Evolutionary conservation across 2,888 invertebrate genomes (phyloP).

Genomic region (Drosophila mettleri): DNA sequence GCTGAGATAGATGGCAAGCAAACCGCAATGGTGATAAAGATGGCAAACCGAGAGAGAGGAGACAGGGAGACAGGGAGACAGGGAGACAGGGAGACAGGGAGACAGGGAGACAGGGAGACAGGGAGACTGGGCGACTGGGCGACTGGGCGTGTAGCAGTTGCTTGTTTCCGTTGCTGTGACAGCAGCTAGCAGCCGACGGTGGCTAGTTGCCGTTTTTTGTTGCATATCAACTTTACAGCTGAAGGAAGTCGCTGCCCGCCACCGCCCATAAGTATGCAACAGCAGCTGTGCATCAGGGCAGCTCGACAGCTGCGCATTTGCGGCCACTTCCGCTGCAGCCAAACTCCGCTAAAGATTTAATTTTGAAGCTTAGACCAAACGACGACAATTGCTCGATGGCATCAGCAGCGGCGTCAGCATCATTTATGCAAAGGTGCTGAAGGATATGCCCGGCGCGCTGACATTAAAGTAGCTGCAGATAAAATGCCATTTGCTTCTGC

Average conservation of each 20-base stretch:
- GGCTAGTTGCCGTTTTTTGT: constrained; percentile 45
- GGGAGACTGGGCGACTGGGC: background rate
- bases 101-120: too few relatives aligned
- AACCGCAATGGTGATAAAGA: constrained; percentile 47
- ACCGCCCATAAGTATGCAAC: constrained; percentile 53
- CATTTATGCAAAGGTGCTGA: constrained; percentile 27
- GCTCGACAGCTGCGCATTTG: constrained; percentile 27
- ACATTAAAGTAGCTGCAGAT: constrained; percentile 19
- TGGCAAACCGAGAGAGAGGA: constrained; percentile 12
- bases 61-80: background rate
- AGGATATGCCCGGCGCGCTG: constrained; percentile 1
- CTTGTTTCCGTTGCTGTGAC: constrained; percentile 51
- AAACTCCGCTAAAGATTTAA: constrained; percentile 37
- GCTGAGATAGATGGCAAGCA: constrained; percentile 16
- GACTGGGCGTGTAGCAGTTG: constrained; percentile 22
- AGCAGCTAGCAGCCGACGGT: constrained; percentile 25
- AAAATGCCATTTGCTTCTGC: constrained; percentile 20
- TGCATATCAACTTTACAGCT: constrained; percentile 51
- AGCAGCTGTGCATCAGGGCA: constrained; percentile 27
- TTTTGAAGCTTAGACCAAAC: constrained; percentile 24
- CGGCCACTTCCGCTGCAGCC: constrained; percentile 48
- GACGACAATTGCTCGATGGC: constrained; percentile 27
- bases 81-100: background rate
- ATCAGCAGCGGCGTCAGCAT: constrained; percentile 8
- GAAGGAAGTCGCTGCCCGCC: constrained; percentile 24